Evolutionary conservation across 2,888 invertebrate species (phyloP).

Genomic region (Camponotus fellah): DNA sequence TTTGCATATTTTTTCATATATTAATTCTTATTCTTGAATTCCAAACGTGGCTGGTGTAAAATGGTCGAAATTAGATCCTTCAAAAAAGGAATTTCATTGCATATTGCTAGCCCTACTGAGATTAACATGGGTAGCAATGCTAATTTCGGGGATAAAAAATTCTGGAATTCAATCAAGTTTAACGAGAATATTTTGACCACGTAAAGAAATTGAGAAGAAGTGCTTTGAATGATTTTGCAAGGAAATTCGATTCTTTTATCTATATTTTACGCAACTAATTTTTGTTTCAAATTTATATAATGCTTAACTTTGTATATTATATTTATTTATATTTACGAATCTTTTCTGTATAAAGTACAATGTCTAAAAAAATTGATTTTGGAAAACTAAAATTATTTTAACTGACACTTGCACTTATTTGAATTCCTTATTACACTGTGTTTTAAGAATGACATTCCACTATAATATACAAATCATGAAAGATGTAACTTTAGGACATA

Average conservation of each 20-base stretch:
- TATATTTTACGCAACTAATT: neutral
- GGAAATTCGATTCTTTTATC: neutral
- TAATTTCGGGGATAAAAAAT: constrained; percentile 88
- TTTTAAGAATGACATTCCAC: too few relatives aligned
- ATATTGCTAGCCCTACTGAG: constrained; percentile 87
- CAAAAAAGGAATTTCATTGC: constrained; percentile 86
- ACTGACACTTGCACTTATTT: neutral
- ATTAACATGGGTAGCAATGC: constrained; percentile 85
- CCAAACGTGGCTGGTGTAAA: constrained; percentile 84
- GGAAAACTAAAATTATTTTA: too few relatives aligned
- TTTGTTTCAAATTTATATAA: neutral
- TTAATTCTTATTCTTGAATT: constrained; percentile 48
- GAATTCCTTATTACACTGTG: neutral
- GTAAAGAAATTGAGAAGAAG: constrained; percentile 1
- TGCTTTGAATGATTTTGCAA: neutral
- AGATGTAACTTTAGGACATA: neutral
- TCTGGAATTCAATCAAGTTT: constrained; percentile 88
- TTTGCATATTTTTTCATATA: neutral
- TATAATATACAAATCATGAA: too few relatives aligned
- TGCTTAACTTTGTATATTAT: neutral
- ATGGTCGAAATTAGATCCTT: constrained; percentile 87
- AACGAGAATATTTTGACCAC: constrained; percentile 87
- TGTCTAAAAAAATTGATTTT: neutral
- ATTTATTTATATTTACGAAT: too few relatives aligned
- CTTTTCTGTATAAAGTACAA: too few relatives aligned